Evolutionary conservation across 1,140 invertebrate genomes (phyloP).

Genomic region (Chymomyza costata): DNA sequence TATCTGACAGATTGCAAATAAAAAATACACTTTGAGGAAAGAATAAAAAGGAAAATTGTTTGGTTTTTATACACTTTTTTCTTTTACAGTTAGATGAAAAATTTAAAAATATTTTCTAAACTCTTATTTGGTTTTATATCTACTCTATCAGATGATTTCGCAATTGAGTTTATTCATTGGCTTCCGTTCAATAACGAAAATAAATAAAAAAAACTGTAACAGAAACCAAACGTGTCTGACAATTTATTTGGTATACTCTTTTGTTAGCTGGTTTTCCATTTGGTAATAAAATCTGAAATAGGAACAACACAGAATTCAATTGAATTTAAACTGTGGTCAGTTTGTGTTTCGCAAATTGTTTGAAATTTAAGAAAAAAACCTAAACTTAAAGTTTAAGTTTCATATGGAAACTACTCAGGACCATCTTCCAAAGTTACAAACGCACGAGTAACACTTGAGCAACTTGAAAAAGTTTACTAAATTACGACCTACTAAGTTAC

Average conservation of each 20-base stretch:
- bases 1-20: too few species aligned
- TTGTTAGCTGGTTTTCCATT: conserved; percentile 1
- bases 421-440: neutral
- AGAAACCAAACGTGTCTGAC: conserved; percentile 33
- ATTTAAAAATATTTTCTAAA: too few species aligned
- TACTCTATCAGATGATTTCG: conserved; percentile 25
- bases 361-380: conserved; percentile 35
- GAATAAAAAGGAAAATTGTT: too few species aligned
- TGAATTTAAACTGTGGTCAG: conserved; percentile 27
- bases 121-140: too few species aligned
- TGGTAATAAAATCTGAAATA: conserved; percentile 45
- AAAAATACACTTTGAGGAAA: too few species aligned
- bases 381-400: conserved; percentile 46
- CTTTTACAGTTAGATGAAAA: too few species aligned
- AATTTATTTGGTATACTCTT: conserved; percentile 17
- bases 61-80: too few species aligned
- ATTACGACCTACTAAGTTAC: conserved; percentile 41
- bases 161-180: conserved; percentile 28
- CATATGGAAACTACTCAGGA: too few species aligned
- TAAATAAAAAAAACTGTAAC: too few species aligned
- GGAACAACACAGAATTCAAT: too few species aligned
- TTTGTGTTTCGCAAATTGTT: conserved; percentile 39
- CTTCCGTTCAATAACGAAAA: conserved; percentile 1
- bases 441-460: conserved; percentile 5
- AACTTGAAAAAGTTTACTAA: conserved; percentile 28